Percentiles rank a stretch among this genome's conserved stretches.
Conservation (phyloP, 2,113 vertebrate species). For the Brevimyrus niger region DNA sequence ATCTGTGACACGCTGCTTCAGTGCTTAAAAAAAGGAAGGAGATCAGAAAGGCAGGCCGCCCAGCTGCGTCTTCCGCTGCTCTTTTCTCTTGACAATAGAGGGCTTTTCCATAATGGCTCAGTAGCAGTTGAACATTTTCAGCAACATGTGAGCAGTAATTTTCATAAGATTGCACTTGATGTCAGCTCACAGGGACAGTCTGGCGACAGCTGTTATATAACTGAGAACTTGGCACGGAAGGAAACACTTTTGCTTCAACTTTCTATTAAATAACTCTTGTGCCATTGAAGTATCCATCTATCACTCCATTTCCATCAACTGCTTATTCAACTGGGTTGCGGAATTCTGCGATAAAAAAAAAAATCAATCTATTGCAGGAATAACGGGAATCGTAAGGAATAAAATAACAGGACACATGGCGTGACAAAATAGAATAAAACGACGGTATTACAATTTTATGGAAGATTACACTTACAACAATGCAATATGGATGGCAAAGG, state of each 20-base stretch:
- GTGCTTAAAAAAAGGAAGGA: neutral
- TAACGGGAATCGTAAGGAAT: neutral
- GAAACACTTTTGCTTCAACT: neutral
- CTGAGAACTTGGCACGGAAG: neutral
- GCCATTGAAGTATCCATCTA: neutral
- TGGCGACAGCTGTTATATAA: neutral
- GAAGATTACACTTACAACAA: neutral
- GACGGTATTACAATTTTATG: neutral
- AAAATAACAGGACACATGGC: neutral
- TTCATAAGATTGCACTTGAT: neutral
- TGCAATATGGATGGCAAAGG: neutral
- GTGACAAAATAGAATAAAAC: neutral
- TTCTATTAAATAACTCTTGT: neutral
- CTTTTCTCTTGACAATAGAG: neutral
- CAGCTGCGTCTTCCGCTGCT: neutral
- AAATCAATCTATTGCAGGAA: neutral
- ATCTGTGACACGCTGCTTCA: neutral
- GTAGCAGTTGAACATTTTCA: neutral
- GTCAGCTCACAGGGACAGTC: neutral
- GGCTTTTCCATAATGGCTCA: neutral
- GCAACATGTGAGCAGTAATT: neutral
- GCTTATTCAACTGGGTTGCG: neutral
- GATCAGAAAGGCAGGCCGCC: neutral
- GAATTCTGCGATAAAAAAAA: neutral
- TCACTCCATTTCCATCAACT: neutral